Evolutionary conservation across 1,140 invertebrate genomes (phyloP).

Genomic region (Neodiprion pinetum): DNA sequence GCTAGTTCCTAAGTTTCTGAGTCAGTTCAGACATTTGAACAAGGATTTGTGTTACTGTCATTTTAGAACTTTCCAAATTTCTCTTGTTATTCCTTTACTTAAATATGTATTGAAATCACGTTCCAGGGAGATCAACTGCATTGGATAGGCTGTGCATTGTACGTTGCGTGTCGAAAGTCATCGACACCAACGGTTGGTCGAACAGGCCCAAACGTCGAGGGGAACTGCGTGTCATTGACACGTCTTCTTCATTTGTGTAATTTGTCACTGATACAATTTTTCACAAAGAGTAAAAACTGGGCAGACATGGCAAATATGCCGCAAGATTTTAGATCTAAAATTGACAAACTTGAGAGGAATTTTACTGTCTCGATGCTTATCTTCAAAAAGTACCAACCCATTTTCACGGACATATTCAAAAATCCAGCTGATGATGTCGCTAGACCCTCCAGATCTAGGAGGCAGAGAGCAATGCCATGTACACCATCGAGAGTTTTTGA

Average conservation of each 20-base stretch:
- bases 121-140: constrained; percentile 88
- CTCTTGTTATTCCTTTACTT: too few relatives aligned
- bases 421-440: constrained; percentile 67
- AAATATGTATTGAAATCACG: constrained; percentile 23
- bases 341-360: constrained; percentile 87
- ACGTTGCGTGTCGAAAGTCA: constrained; percentile 86
- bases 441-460: constrained; percentile 65
- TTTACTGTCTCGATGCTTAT: constrained; percentile 95
- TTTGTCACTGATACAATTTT: constrained; percentile 93
- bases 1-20: too few relatives aligned
- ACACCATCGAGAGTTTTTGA: constrained; percentile 85
- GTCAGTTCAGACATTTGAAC: too few relatives aligned
- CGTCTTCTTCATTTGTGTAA: constrained; percentile 87
- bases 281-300: constrained; percentile 96
- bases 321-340: constrained; percentile 83
- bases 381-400: constrained; percentile 91
- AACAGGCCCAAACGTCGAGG: constrained; percentile 75
- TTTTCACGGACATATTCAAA: constrained; percentile 86
- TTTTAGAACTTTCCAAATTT: too few relatives aligned
- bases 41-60: too few relatives aligned
- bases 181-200: constrained; percentile 82
- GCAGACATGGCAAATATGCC: constrained; percentile 91
- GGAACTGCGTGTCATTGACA: constrained; percentile 92
- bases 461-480: constrained; percentile 78
- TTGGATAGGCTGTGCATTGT: constrained; percentile 95